Percentiles rank a stretch among this genome's conserved stretches.
Conservation (phyloP, 2,888 invertebrate species). For the Pyrocoelia pectoralis region DNA sequence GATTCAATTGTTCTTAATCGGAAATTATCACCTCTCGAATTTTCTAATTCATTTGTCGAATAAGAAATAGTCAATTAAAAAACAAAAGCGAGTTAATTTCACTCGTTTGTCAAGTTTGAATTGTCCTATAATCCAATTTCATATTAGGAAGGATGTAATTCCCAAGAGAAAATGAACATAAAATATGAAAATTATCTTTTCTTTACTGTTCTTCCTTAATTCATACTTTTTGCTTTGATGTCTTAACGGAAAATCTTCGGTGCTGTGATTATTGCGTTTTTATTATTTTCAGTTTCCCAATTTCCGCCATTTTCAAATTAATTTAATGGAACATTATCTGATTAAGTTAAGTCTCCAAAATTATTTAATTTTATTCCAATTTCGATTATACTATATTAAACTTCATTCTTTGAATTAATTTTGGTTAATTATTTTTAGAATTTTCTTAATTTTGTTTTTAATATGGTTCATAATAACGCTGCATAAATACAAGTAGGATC, state of each 20-base stretch:
- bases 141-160: constrained; percentile 33
- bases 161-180: constrained; percentile 18
- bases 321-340: background rate
- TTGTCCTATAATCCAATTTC: constrained; percentile 26
- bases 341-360: background rate
- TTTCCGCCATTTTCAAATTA: background rate
- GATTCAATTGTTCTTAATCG: constrained; percentile 26
- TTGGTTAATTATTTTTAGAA: too few relatives aligned
- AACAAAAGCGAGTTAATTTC: constrained; percentile 30
- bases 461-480: too few relatives aligned
- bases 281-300: background rate
- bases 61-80: constrained; percentile 35
- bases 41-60: constrained; percentile 33
- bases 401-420: too few relatives aligned
- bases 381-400: background rate
- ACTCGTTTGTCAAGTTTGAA: constrained; percentile 27
- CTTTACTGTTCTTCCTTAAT: constrained; percentile 24
- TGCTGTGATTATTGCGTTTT: background rate
- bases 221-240: constrained; percentile 26
- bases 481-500: too few relatives aligned
- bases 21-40: constrained; percentile 31
- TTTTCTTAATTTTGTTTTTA: too few relatives aligned
- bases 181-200: constrained; percentile 29
- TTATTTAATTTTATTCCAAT: background rate
- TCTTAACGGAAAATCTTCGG: constrained; percentile 8